Percentiles rank a stretch among this genome's conserved stretches.
Conservation (phyloP, 1,140 invertebrate species). For the Drosophila kikkawai region DNA sequence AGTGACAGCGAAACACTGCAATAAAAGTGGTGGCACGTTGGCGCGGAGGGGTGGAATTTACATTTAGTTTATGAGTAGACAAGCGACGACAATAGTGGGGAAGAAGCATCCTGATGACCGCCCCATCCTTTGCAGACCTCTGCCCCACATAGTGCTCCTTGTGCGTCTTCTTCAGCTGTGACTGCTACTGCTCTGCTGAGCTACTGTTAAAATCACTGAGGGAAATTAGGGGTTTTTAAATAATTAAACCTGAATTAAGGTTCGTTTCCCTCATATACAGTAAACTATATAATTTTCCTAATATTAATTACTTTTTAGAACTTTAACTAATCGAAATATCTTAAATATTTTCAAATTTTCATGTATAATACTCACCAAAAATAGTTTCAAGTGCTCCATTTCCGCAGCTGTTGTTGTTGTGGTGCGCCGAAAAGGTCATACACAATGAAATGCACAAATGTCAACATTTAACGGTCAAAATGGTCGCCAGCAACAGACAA, state of each 20-base stretch:
- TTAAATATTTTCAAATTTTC: background rate
- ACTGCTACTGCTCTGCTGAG: constrained; percentile 20
- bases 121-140: constrained; percentile 25
- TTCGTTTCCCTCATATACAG: background rate
- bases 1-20: constrained; percentile 72
- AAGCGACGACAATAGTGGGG: constrained; percentile 75
- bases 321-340: background rate
- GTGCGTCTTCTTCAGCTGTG: constrained; percentile 6
- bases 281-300: background rate
- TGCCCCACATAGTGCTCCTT: constrained; percentile 32
- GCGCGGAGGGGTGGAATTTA: constrained; percentile 69
- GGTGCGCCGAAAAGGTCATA: constrained; percentile 72
- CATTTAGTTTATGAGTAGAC: constrained; percentile 83
- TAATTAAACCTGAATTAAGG: background rate
- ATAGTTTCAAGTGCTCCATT: background rate
- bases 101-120: constrained; percentile 47
- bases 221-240: background rate
- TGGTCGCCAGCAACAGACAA: constrained; percentile 52
- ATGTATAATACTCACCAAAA: background rate
- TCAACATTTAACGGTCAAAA: constrained; percentile 82
- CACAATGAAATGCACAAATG: constrained; percentile 82
- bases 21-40: constrained; percentile 71
- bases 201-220: constrained; percentile 16
- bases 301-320: background rate
- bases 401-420: constrained; percentile 51